Conservation (phyloP, 2,113 vertebrate genomes). For the Smithornis capensis region DNA sequence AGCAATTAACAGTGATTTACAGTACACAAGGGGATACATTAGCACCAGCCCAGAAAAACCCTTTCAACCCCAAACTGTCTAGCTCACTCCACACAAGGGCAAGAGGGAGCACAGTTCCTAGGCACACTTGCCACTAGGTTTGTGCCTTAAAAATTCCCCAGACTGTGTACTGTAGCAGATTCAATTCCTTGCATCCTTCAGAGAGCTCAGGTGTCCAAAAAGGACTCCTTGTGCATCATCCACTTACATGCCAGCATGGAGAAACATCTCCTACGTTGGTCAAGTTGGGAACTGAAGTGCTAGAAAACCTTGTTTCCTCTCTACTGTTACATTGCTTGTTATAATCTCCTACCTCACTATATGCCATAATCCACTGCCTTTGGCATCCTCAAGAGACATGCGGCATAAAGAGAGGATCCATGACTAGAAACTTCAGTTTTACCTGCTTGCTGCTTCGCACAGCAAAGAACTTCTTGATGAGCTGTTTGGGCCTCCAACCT, state of each 20-base stretch:
- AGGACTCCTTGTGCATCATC: not conserved
- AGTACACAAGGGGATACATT: no score
- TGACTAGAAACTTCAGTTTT: not conserved
- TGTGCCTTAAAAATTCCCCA: not conserved
- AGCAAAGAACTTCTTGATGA: not conserved
- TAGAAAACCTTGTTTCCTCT: not conserved
- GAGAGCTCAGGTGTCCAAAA: not conserved
- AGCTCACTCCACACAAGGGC: not conserved
- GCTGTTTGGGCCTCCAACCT: not conserved
- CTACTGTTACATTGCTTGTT: not conserved
- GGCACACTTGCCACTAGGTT: not conserved
- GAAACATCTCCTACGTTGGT: not conserved
- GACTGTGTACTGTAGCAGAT: not conserved
- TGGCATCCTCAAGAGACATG: not conserved
- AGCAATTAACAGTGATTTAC: not conserved
- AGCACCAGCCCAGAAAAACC: not conserved
- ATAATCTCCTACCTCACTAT: not conserved
- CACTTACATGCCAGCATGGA: not conserved
- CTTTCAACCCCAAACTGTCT: not conserved
- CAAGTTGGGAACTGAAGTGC: not conserved
- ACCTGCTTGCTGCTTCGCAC: not conserved
- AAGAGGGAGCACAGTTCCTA: not conserved
- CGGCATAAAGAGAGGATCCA: fast-evolving
- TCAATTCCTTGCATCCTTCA: not conserved
- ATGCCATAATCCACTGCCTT: not conserved